phyloP scores from a whole-genome alignment of 2,113 vertebrate species.

The Tor tambroides region DNA sequence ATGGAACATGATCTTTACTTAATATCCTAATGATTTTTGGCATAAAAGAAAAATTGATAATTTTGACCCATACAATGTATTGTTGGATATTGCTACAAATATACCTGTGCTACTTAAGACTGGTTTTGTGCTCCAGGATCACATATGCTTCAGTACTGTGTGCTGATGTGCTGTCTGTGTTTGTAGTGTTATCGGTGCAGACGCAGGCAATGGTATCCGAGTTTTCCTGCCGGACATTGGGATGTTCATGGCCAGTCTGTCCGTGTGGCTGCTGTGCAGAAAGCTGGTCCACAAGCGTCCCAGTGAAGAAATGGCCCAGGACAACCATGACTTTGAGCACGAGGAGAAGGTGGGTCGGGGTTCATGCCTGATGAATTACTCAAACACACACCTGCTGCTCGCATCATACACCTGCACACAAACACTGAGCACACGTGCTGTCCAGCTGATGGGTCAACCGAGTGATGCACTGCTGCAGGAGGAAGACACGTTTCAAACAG shows the following conservation, averaged over 20 bases:
- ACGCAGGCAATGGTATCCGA: constrained; percentile 93
- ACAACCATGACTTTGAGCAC: constrained; percentile 88
- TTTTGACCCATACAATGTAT: too few species aligned
- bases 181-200: constrained; percentile 88
- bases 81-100: too few species aligned
- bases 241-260: constrained; percentile 90
- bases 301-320: constrained; percentile 85
- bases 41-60: too few species aligned
- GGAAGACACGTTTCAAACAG: not conserved
- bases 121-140: too few species aligned
- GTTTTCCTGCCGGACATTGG: constrained; percentile 95
- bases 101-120: too few species aligned
- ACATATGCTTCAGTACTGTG: not conserved
- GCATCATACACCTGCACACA: not conserved
- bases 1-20: too few species aligned
- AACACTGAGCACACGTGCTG: not conserved
- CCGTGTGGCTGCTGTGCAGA: constrained; percentile 92
- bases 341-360: constrained; percentile 85
- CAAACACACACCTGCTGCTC: not conserved
- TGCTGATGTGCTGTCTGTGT: constrained; percentile 50
- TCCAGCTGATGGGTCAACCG: not conserved
- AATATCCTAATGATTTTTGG: too few species aligned
- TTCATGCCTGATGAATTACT: not conserved
- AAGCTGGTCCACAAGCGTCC: constrained; percentile 86
- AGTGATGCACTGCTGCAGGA: too few species aligned